A percentile compares a stretch with the other conserved stretches of the same genome.
Evolutionary conservation across 2,888 invertebrate species (phyloP).

Genomic region (Drosophila recens): DNA sequence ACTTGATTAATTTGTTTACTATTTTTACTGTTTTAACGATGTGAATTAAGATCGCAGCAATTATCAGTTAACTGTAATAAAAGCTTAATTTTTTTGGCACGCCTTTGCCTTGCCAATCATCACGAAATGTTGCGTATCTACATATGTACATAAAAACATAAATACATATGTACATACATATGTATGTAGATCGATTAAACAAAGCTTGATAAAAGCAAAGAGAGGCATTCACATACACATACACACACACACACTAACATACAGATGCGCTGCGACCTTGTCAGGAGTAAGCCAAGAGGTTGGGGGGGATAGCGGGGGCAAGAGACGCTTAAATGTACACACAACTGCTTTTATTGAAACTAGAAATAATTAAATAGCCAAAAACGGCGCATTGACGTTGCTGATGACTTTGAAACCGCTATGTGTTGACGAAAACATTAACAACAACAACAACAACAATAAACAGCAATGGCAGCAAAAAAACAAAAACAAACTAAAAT

Average conservation of each 20-base stretch:
- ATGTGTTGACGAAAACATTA: conserved; percentile 32
- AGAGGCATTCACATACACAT: neutral
- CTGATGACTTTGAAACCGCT: conserved; percentile 73
- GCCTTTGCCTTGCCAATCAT: conserved; percentile 2
- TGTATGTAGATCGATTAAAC: neutral
- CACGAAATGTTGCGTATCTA: neutral
- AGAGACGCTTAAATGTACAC: conserved; percentile 21
- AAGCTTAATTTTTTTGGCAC: conserved; percentile 5
- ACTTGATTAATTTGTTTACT: conserved; percentile 23
- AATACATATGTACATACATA: neutral
- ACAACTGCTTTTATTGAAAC: conserved; percentile 62
- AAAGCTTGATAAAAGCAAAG: neutral
- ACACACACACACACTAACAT: neutral
- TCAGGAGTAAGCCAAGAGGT: neutral
- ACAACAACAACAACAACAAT: conserved; percentile 6
- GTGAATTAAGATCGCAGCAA: conserved; percentile 25
- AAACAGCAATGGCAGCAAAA: conserved; percentile 22
- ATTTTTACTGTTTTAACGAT: conserved; percentile 16
- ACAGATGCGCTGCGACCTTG: conserved; percentile 47
- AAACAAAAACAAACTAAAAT: conserved; percentile 11
- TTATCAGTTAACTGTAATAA: conserved; percentile 23
- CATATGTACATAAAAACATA: neutral
- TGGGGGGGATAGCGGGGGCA: conserved; percentile 3
- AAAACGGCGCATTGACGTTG: conserved; percentile 61
- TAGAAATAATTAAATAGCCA: conserved; percentile 75